Base-by-base conservation (phyloP, 2,888 invertebrate species). In the Chymomyza amoena region DNA sequence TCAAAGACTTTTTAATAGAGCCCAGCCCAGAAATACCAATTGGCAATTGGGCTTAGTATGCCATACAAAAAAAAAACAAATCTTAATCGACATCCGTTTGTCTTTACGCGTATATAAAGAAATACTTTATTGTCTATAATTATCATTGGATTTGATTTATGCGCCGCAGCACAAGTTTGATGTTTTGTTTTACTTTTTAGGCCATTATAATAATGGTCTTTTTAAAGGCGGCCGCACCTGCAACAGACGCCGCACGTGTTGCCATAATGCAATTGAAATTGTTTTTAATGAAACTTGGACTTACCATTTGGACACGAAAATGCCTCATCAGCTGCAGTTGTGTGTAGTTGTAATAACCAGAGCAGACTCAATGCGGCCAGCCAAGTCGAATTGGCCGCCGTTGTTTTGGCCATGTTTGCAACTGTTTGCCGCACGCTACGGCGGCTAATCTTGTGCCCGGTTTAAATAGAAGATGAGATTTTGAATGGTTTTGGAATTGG, bases 221-320 rank as follows among this genome's bases (percentile, higher is more conserved):
- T 13, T 45, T 13, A 45, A 45, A 45, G 52, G 64, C 16, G 62
- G 83, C 77, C 87, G 73, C 83, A 83, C 83, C 83, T 83, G 84
- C 72, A 68, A 70, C 71, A 25, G 62, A 32, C 66, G 80, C 70
- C 80, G 83, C 87, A 84, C 85, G 82, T 83, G 87, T 57, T 52
- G 70, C 65, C 62, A 72, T n/a, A 73, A 68, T 75, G 63, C 69
- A 73, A 68, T 72, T 68, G 62, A 54, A 69, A 69, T 80, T 82
- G 32, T 32, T 74, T 13, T 50, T 28, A 36, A 54, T 64, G 51
- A 52, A 66, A 32, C 32, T 32, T 32, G 32, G 32, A 90, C 91
- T 91, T 84, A 91, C 91, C 91, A 90, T 91, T 91, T 74, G 92
- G 91, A 83, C 91, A 92, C 61, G 91, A 90, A 81, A 92, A 91